Percentiles rank a stretch among this genome's conserved stretches.
These are phyloP conservation scores for Salmo trutta DNA, from an alignment of 2,797 vertebrate species.

Conservation along the genomic window DNA sequence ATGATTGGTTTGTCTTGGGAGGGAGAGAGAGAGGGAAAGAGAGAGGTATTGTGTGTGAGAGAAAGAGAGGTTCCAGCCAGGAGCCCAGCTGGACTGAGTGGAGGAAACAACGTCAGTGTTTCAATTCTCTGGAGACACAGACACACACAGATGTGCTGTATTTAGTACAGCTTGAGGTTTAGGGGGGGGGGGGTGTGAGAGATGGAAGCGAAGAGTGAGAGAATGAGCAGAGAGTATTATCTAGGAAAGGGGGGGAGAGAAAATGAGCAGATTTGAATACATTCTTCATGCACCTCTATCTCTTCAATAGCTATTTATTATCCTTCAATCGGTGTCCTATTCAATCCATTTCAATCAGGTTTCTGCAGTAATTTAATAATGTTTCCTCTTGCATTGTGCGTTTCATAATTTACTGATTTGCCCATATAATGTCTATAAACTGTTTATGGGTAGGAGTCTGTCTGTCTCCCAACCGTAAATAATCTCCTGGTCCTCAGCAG, in stretches of 20 bases:
- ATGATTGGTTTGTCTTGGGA: constrained; percentile 13
- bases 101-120: constrained; percentile 44
- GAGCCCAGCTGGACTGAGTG: constrained; percentile 41
- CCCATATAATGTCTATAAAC: not conserved
- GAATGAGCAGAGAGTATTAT: constrained; percentile 33
- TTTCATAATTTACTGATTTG: too few species aligned
- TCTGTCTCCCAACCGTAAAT: not conserved
- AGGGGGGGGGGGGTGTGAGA: constrained; percentile 21
- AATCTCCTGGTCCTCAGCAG: constrained; percentile 2
- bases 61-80: not conserved
- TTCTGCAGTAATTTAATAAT: not conserved
- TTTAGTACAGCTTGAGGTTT: constrained; percentile 34
- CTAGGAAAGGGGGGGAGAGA: constrained; percentile 27
- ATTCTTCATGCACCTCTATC: not conserved
- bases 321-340: not conserved
- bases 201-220: constrained; percentile 28
- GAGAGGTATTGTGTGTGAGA: not conserved
- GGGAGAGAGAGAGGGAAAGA: not conserved
- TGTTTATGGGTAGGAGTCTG: not conserved
- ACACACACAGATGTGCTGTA: constrained; percentile 55
- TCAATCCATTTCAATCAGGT: not conserved
- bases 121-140: constrained; percentile 50
- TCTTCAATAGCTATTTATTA: not conserved
- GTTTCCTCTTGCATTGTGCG: too few species aligned
- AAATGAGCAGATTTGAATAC: not conserved